Base-by-base conservation (phyloP, 1,140 invertebrate genomes). In the Drosophila bifasciata region DNA sequence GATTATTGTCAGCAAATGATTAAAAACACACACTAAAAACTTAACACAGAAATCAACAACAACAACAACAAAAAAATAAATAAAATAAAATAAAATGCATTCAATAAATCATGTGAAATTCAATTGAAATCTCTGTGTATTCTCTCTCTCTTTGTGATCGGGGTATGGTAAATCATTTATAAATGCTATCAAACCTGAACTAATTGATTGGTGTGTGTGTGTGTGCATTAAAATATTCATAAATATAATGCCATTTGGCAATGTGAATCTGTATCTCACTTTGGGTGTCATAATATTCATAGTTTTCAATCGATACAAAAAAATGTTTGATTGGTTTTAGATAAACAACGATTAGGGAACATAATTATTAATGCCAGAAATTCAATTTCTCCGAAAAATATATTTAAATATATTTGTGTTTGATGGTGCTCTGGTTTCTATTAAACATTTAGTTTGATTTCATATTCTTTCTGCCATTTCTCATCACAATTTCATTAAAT, bases 1-100 rank as follows among this genome's bases (percentile, higher is more conserved):
- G 84, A 83, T 88, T 83, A 88, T 88, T 88, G 83, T 58, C 57
- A 49, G 46, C 28, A 63, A 57, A 49, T 51, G 69, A 67, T 63
- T 51, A 74, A 79, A 56, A n/a, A n/a, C n/a, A n/a, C n/a, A 63
- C 11, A 5, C 32, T 36, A 13, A 36, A 36, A 36, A 36, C 32
- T 36, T 36, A 36, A 36, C 32, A 36, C 32, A 13, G 50, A 63
- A 77, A 74, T 66, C 40, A 46, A 49, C 61, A 59, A 71, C 23
- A 57, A 69, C 41, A n/a, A n/a, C n/a, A 13, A 48, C 39, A 32
- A 44, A 58, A 40, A 73, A 68, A 60, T 44, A 49, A 75, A 66
- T 75, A 49, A 60, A 67, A 75, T 60, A 25, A 49, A 75, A 66
- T 75, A 49, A 60, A 67, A 75, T 60, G 36, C 46, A 79, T 63